Evolutionary conservation across 2,797 vertebrate species (phyloP).

Genomic region (Rallus crepitans): DNA sequence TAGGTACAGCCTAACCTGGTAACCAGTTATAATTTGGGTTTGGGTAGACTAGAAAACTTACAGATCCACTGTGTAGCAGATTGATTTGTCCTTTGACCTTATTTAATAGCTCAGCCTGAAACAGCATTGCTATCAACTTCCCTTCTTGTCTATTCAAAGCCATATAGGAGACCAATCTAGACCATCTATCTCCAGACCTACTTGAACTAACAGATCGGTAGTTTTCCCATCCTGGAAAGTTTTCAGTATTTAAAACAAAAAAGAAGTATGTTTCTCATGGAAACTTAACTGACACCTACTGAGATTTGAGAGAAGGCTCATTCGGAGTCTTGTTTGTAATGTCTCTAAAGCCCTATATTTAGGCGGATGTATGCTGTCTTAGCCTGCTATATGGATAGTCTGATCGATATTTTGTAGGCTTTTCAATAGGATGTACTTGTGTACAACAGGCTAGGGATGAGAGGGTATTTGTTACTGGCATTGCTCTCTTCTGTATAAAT

Average conservation of each 20-base stretch:
- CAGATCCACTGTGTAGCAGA: neutral
- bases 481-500: neutral
- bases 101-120: neutral
- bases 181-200: neutral
- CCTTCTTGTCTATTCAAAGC: neutral
- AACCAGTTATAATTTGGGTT: neutral
- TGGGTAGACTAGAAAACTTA: neutral
- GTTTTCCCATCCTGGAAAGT: neutral
- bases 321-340: neutral
- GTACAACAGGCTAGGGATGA: neutral
- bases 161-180: neutral
- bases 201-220: rapidly evolving
- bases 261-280: neutral
- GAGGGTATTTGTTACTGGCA: rapidly evolving
- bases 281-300: neutral
- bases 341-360: neutral
- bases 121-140: neutral
- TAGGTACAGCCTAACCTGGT: neutral
- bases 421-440: neutral
- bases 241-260: neutral
- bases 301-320: neutral
- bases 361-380: neutral
- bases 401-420: neutral
- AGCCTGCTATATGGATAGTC: neutral
- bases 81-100: neutral